Evolutionary conservation across 2,113 vertebrate species (phyloP), one percentile per base, ranked within the genome.

Genomic region (Plotosus lineatus): DNA sequence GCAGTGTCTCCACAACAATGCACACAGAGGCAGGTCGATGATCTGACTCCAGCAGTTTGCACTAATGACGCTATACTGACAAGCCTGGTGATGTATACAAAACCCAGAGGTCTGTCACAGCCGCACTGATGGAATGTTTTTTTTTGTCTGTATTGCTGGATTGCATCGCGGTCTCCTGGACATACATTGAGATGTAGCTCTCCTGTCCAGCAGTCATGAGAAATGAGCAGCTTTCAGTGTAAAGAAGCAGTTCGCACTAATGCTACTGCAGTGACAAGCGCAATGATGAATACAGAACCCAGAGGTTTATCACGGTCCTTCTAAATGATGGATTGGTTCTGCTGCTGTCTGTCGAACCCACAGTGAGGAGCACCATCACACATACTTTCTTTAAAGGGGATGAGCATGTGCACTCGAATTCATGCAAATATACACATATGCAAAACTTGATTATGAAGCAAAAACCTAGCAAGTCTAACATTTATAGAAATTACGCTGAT

Each of bases 181-280:
- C n/a, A n/a, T n/a, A n/a, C n/a, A n/a, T n/a, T n/a, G n/a, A n/a
- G n/a, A n/a, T n/a, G n/a, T n/a, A n/a, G n/a, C n/a, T n/a, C n/a
- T n/a, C 12, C 63, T 66, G 36, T 42, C 65, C 78, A 78, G 65
- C 80, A 86, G 87, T 90, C 89, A 87, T 86, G 81, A 85, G 77
- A 83, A 89, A 90, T 87, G 87, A 90, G 68, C 85, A 89, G 88
- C 87, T 91, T 91, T 91, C 91, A 90, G 89, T 89, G 90, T 88
- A 87, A 79, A 79, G 88, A 78, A 73, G 86, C 85, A 87, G 84
- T 88, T 85, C 87, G 88, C 83, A 88, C 88, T 89, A 92, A 90
- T 90, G 89, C 88, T 89, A 91, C 87, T 85, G 86, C 77, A 89
- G 87, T 89, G 85, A 85, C 83, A 79, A 88, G 84, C 92, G 89